A percentile compares a stretch with the other conserved stretches of the same genome.
Conservation (phyloP, 2,888 invertebrate species). For the Stenchaetothrips biformis region DNA sequence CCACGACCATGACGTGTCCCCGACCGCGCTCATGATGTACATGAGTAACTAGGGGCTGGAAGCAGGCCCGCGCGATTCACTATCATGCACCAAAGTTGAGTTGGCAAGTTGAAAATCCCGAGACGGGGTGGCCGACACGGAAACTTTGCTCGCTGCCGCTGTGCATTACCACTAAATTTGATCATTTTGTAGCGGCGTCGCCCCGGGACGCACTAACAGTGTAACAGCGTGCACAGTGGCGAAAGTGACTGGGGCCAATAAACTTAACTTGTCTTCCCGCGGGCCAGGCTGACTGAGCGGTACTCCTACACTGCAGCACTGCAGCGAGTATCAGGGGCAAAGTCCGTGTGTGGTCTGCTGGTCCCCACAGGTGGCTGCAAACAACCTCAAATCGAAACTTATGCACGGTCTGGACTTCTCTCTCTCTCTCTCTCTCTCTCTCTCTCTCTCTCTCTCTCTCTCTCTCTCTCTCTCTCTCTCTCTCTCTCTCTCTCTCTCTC, state of each 20-base stretch:
- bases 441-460: background rate
- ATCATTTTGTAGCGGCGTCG: background rate
- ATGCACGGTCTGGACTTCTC: background rate
- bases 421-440: background rate
- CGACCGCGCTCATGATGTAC: background rate
- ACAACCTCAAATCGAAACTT: too few relatives aligned
- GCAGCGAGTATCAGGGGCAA: too few relatives aligned
- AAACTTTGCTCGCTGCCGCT: background rate
- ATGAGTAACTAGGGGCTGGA: background rate
- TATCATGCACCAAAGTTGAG: background rate
- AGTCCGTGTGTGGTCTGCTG: too few relatives aligned
- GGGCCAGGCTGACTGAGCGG: too few relatives aligned
- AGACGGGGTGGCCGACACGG: background rate
- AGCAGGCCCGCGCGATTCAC: background rate
- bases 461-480: background rate
- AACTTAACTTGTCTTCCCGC: too few relatives aligned
- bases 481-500: background rate
- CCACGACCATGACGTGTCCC: background rate
- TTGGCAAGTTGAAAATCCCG: slow-evolving; percentile 16
- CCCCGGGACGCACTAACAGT: too few relatives aligned
- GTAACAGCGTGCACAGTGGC: too few relatives aligned
- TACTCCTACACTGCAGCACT: too few relatives aligned
- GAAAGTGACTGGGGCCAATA: too few relatives aligned
- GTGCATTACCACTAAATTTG: background rate
- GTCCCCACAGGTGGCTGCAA: too few relatives aligned